Conservation (phyloP, 1,140 invertebrate species). For the Venustaconcha ellipsiformis region DNA sequence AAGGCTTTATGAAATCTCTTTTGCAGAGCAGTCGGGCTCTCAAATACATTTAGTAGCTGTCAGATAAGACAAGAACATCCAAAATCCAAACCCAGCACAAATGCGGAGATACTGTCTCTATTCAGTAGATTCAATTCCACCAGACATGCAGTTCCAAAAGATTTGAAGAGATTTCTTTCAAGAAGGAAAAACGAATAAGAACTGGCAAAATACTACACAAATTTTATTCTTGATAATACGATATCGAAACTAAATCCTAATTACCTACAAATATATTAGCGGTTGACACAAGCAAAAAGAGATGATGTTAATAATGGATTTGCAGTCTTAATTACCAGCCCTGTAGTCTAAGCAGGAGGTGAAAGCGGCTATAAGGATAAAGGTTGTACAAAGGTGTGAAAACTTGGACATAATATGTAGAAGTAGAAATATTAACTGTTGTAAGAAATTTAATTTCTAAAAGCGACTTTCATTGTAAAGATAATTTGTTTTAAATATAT, state of each 20-base stretch:
- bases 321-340: neutral
- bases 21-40: neutral
- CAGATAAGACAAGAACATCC: neutral
- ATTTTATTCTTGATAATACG: neutral
- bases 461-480: no score
- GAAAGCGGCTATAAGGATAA: conserved; percentile 4
- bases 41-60: conserved; percentile 2
- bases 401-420: no score
- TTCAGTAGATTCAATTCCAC: neutral
- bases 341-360: conserved; percentile 4
- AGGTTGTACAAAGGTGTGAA: no score
- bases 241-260: neutral
- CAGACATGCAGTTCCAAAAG: conserved; percentile 4
- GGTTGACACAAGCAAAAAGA: neutral
- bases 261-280: neutral
- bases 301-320: neutral
- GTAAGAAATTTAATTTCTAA: no score
- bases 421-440: no score
- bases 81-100: neutral
- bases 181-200: conserved; percentile 3
- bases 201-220: neutral
- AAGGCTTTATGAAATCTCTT: neutral
- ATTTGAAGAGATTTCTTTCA: conserved; percentile 8
- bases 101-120: neutral
- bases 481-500: no score